Percentiles rank a stretch among this genome's conserved stretches.
Conservation (phyloP, 2,888 invertebrate species). For the Acronicta aceris region DNA sequence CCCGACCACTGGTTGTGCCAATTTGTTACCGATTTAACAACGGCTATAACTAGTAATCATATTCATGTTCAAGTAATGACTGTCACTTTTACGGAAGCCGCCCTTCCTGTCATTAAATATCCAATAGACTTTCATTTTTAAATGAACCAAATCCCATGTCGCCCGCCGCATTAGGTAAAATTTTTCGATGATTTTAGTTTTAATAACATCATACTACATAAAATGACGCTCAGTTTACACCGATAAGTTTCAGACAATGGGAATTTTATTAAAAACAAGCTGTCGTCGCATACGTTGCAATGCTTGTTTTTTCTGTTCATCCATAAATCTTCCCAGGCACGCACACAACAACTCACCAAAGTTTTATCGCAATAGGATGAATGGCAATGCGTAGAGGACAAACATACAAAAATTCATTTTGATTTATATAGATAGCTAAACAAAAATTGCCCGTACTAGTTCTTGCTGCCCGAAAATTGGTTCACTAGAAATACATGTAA, state of each 20-base stretch:
- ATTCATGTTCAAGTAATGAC: conserved; percentile 17
- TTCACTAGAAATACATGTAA: conserved; percentile 39
- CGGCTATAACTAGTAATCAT: conserved; percentile 24
- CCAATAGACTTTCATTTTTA: conserved; percentile 10
- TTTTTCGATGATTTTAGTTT: not conserved
- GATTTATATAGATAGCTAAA: too few species aligned
- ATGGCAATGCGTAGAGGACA: too few species aligned
- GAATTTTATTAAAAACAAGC: too few species aligned
- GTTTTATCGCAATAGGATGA: too few species aligned
- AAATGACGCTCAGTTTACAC: too few species aligned
- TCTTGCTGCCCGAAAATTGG: conserved; percentile 26
- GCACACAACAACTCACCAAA: too few species aligned
- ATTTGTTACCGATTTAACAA: conserved; percentile 24
- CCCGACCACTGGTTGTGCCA: conserved; percentile 17
- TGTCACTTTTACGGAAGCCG: conserved; percentile 15
- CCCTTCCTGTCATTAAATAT: conserved; percentile 20
- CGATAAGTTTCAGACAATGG: too few species aligned
- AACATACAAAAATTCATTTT: too few species aligned
- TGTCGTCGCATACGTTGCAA: too few species aligned
- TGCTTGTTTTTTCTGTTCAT: too few species aligned
- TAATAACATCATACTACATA: too few species aligned
- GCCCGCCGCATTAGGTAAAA: not conserved
- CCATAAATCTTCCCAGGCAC: too few species aligned
- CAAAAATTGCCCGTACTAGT: conserved; percentile 10
- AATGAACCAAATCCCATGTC: conserved; percentile 2